Evolutionary conservation across 1,140 invertebrate genomes (phyloP).

Genomic region (Mamestra configurata): DNA sequence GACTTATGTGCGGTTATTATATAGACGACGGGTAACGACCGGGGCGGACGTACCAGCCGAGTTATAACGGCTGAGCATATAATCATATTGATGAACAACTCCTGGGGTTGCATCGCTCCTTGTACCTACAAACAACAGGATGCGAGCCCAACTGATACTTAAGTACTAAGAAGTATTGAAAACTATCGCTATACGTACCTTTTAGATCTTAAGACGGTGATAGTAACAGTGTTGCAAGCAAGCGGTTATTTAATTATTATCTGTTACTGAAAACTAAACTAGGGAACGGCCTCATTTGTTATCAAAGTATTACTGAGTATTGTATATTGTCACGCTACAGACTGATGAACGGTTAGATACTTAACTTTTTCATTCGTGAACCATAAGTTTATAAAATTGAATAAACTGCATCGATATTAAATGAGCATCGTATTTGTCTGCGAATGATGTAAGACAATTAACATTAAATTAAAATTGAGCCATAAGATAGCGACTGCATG

Average conservation of each 20-base stretch:
- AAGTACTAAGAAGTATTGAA: neutral
- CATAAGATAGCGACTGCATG: too few species aligned
- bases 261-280: conserved; percentile 22
- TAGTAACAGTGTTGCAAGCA: neutral
- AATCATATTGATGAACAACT: conserved; percentile 65
- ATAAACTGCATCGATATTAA: neutral
- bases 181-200: neutral
- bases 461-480: too few species aligned
- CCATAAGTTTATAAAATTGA: too few species aligned
- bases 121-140: conserved; percentile 52
- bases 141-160: conserved; percentile 42
- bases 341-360: neutral
- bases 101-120: conserved; percentile 45
- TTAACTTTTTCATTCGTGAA: neutral
- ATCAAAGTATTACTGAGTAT: conserved; percentile 18
- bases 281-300: conserved; percentile 38
- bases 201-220: neutral
- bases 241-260: neutral
- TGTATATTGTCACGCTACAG: conserved; percentile 16
- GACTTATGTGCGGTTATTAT: conserved; percentile 41
- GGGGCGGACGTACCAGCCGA: conserved; percentile 34
- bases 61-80: conserved; percentile 41
- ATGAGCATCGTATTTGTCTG: too few species aligned
- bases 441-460: too few species aligned
- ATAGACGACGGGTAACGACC: conserved; percentile 15